Conservation (phyloP, 2,113 vertebrate species). For the Scomber colias region DNA sequence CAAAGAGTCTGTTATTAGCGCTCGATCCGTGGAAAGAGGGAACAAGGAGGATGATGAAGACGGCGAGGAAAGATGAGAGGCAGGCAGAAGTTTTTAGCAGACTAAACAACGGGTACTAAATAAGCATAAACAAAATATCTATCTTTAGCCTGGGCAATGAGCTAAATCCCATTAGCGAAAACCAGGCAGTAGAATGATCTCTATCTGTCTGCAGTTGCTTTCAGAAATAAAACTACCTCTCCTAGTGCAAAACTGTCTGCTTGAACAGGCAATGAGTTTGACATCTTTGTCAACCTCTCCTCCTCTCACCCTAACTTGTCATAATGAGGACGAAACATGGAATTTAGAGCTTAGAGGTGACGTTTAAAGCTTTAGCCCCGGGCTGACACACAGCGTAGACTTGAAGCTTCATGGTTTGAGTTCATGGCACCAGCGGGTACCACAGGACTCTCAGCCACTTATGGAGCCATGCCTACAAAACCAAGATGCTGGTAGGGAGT, state of each 20-base stretch:
- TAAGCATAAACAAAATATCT: slow-evolving; percentile 41
- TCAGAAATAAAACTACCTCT: slow-evolving; percentile 26
- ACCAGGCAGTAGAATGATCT: background rate
- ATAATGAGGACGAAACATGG: slow-evolving; percentile 42
- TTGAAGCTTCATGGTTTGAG: slow-evolving; percentile 41
- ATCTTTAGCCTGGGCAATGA: slow-evolving; percentile 40
- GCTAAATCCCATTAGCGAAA: slow-evolving; percentile 29
- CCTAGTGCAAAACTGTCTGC: background rate
- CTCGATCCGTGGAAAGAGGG: slow-evolving; percentile 6
- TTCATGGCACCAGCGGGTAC: slow-evolving; percentile 57
- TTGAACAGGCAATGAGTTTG: slow-evolving; percentile 10
- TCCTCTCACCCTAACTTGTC: slow-evolving; percentile 20
- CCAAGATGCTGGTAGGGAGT: slow-evolving; percentile 47
- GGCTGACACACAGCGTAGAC: slow-evolving; percentile 43
- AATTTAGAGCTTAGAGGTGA: slow-evolving; percentile 53
- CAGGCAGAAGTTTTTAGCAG: slow-evolving; percentile 21
- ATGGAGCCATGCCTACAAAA: slow-evolving; percentile 60
- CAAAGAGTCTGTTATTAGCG: slow-evolving; percentile 58
- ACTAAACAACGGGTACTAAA: slow-evolving; percentile 38
- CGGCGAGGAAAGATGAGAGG: slow-evolving; percentile 20
- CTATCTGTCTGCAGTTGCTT: slow-evolving; percentile 25
- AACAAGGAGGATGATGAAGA: slow-evolving; percentile 20
- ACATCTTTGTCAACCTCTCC: slow-evolving; percentile 35
- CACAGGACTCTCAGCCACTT: slow-evolving; percentile 66
- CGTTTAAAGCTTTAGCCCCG: slow-evolving; percentile 37